phyloP scores from a whole-genome alignment of 1,140 invertebrate genomes.

The Hylaeus volcanicus region DNA sequence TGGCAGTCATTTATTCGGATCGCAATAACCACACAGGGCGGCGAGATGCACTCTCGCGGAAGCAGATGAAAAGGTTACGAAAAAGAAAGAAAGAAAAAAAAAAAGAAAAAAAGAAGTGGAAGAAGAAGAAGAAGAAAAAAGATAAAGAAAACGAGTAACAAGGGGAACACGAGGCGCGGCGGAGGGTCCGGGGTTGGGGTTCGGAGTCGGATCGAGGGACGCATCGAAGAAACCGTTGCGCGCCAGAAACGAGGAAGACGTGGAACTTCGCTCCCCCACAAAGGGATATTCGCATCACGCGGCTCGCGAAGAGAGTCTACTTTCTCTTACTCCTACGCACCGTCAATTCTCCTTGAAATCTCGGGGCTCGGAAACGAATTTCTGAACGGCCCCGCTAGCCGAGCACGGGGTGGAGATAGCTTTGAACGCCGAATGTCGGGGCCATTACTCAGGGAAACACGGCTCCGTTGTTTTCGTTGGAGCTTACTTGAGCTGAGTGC shows the following conservation, averaged over 20 bases:
- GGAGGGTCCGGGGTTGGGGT: background rate
- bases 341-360: slow-evolving; percentile 14
- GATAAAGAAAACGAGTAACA: background rate
- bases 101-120: no score
- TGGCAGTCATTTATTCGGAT: slow-evolving; percentile 36
- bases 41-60: slow-evolving; percentile 28
- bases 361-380: slow-evolving; percentile 7
- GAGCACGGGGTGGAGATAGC: background rate
- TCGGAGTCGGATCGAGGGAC: background rate
- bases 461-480: slow-evolving; percentile 17
- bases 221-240: slow-evolving; percentile 11
- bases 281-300: slow-evolving; percentile 23
- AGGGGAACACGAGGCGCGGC: background rate
- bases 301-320: background rate
- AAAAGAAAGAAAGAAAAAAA: background rate
- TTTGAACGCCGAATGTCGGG: slow-evolving; percentile 14
- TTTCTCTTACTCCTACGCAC: slow-evolving; percentile 19
- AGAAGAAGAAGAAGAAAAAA: no score
- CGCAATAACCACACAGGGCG: slow-evolving; percentile 21
- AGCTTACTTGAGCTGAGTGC: background rate
- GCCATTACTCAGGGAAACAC: slow-evolving; percentile 9
- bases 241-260: slow-evolving; percentile 5
- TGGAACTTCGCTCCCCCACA: slow-evolving; percentile 25
- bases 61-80: slow-evolving; percentile 31
- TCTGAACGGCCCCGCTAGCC: background rate